phyloP scores from a whole-genome alignment of 2,888 invertebrate species.

The Achlya flavicornis region DNA sequence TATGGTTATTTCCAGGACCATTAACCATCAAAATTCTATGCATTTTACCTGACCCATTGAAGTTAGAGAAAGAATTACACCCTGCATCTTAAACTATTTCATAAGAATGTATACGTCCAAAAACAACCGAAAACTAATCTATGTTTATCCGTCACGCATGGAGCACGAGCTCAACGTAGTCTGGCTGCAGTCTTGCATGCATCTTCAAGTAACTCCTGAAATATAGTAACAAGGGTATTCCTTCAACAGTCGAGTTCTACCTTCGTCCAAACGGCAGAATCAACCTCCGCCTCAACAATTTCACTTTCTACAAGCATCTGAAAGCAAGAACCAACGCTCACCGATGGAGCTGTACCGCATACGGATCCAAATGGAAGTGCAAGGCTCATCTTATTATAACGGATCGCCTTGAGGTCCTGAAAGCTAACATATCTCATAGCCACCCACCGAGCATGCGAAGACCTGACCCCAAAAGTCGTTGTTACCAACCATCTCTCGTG shows the following conservation, averaged over 20 bases:
- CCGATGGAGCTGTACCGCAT: conserved; percentile 75
- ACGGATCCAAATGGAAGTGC: conserved; percentile 73
- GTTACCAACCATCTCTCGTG: conserved; percentile 14
- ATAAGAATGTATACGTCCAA: neutral
- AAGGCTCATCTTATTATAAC: conserved; percentile 73
- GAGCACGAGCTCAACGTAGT: neutral
- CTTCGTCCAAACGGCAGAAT: conserved; percentile 70
- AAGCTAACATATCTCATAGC: conserved; percentile 65
- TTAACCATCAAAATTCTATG: neutral
- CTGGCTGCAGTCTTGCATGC: neutral
- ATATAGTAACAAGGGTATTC: conserved; percentile 12
- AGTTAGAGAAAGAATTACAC: too few species aligned
- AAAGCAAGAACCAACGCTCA: conserved; percentile 68
- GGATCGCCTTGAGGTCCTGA: conserved; percentile 67
- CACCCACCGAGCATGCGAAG: conserved; percentile 61
- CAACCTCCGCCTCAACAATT: conserved; percentile 72
- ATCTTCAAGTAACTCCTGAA: neutral
- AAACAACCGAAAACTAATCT: neutral
- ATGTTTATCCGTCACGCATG: neutral
- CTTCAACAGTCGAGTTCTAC: conserved; percentile 62
- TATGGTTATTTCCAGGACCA: neutral
- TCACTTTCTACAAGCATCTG: conserved; percentile 73
- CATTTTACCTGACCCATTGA: neutral
- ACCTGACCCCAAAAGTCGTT: conserved; percentile 22
- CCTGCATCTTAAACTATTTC: neutral